A percentile compares a stretch with the other conserved stretches of the same genome.
phyloP scores from a whole-genome alignment of 2,113 vertebrate species.

The Orthonyx spaldingii region DNA sequence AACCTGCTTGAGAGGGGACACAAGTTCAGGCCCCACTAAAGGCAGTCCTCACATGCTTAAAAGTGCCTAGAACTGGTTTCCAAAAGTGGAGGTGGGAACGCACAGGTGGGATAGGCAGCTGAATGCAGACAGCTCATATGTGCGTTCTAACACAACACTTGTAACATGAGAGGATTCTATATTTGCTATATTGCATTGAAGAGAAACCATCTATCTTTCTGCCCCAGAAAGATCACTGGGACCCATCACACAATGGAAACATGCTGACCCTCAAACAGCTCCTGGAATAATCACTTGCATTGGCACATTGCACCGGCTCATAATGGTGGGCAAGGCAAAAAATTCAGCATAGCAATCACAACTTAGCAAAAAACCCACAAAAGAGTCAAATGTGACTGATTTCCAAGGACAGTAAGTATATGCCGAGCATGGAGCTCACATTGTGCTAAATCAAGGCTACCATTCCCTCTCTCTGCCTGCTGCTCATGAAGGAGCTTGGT shows the following conservation, averaged over 20 bases:
- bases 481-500: not conserved
- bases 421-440: not conserved
- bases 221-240: not conserved
- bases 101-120: not conserved
- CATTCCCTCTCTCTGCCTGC: not conserved
- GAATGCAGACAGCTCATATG: not conserved
- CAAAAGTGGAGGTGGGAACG: not conserved
- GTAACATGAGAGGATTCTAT: not conserved
- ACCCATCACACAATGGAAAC: not conserved
- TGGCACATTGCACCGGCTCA: not conserved
- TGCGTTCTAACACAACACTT: not conserved
- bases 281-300: not conserved
- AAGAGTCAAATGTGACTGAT: not conserved
- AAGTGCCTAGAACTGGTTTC: not conserved
- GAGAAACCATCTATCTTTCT: not conserved
- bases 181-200: not conserved
- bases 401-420: not conserved
- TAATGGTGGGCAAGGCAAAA: not conserved
- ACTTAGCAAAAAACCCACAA: not conserved
- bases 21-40: not conserved
- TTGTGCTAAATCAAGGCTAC: not conserved
- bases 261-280: not conserved
- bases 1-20: not conserved
- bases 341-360: not conserved
- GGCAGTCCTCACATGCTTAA: not conserved